phyloP scores from a whole-genome alignment of 2,113 vertebrate species.

The Ageneiosus marmoratus region DNA sequence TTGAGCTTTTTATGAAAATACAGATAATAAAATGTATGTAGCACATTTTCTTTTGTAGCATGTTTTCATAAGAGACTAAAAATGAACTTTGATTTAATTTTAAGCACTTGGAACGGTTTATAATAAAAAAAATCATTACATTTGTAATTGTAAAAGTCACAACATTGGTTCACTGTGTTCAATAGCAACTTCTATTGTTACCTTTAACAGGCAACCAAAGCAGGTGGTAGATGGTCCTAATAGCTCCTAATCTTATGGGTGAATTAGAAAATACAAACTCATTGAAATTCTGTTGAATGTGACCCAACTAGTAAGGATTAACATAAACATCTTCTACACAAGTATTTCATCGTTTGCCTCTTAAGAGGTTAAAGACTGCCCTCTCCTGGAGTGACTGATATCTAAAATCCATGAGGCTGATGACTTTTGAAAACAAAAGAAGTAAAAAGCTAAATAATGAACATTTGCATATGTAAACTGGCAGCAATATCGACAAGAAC shows the following conservation, averaged over 20 bases:
- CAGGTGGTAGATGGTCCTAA: neutral
- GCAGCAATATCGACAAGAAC: no score
- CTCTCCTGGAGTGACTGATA: neutral
- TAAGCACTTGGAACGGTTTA: neutral
- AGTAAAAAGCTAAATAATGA: neutral
- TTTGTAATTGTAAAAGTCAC: neutral
- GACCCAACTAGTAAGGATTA: neutral
- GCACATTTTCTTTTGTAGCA: neutral
- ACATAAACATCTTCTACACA: neutral
- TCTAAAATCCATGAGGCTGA: slow-evolving; percentile 22
- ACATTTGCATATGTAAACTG: neutral
- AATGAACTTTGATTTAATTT: neutral
- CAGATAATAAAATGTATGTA: neutral
- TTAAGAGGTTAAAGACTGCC: neutral
- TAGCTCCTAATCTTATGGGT: neutral
- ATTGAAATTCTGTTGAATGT: neutral
- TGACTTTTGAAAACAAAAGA: neutral
- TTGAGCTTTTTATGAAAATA: neutral
- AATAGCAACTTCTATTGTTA: neutral
- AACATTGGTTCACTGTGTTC: neutral
- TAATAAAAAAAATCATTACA: neutral
- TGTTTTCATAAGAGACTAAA: neutral
- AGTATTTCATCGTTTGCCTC: neutral
- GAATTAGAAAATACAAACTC: neutral
- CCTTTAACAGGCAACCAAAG: neutral